A percentile compares a stretch with the other conserved stretches of the same genome.
Evolutionary conservation across 2,797 vertebrate species (phyloP).

Genomic region (Eleutherodactylus coqui): DNA sequence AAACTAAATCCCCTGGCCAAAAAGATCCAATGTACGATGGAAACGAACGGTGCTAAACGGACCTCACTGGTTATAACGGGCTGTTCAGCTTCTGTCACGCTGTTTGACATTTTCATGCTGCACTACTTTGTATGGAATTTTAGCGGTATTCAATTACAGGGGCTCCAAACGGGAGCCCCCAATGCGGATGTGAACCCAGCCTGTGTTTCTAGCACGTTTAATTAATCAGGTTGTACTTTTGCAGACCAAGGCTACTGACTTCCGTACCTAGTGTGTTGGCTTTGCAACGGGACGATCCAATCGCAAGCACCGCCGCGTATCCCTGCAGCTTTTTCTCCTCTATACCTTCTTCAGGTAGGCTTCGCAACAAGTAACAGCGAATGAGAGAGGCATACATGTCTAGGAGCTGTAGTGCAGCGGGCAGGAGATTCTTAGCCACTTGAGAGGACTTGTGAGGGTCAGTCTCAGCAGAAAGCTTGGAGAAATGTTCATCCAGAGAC

Average conservation of each 20-base stretch:
- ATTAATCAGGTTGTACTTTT: neutral
- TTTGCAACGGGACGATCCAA: conserved; percentile 93
- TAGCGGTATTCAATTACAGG: no score
- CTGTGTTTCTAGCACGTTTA: no score
- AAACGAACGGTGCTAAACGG: no score
- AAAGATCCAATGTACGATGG: no score
- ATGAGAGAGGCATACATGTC: conserved; percentile 92
- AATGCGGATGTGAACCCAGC: no score
- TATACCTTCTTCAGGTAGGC: conserved; percentile 87
- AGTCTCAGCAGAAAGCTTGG: conserved; percentile 90
- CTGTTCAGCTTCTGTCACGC: no score
- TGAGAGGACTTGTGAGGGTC: conserved; percentile 90
- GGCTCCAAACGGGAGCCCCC: no score
- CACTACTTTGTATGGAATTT: no score
- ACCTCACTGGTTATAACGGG: no score
- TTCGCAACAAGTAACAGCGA: conserved; percentile 93
- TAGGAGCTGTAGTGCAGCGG: conserved; percentile 92
- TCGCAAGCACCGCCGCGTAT: conserved; percentile 91
- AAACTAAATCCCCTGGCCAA: no score
- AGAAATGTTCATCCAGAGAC: conserved; percentile 95
- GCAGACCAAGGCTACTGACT: neutral
- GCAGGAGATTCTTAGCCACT: conserved; percentile 95
- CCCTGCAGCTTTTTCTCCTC: conserved; percentile 87
- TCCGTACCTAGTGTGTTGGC: conserved; percentile 88
- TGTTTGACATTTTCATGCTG: no score